Base-by-base conservation (phyloP, 2,113 vertebrate genomes). In the Phalacrocorax brasilianus region DNA sequence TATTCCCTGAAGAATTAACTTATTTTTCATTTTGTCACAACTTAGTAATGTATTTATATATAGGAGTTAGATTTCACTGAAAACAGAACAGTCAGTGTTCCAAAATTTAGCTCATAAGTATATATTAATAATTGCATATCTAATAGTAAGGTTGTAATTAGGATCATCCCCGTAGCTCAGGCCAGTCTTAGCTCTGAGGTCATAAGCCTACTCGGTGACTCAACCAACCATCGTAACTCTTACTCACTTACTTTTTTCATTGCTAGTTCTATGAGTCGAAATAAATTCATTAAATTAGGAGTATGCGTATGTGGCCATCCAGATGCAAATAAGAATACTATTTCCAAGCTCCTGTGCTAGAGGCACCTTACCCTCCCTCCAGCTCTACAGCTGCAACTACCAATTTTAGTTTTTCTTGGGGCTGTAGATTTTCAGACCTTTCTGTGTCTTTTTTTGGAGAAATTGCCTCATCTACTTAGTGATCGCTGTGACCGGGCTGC, bases 111-210 rank as follows among this genome's bases (percentile, higher is more conserved):
- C 53, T 85, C 2, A 0, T 50, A 89, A 84, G 40, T 74, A 81
- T 38, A 56, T 40, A 70, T 30, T 84, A 38, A 59, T 86, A 88
- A 94, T 12, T 88, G 52, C 44, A 26, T 49, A 67, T 68, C 27
- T 76, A 86, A 75, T 23, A 72, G 73, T 21, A 65, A 75, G 52
- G 44, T 6, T 93, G n/a, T 16, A 68, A 68, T 91, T 71, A 87
- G 45, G 15, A 59, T 75, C 70, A 91, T 50, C 17, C 19, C 22
- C 40, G 66, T 23, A 53, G 47, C 63, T 72, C 59, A 63, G 33
- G 38, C 79, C 75, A 92, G 74, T 82, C 66, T 85, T 82, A 85
- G 53, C 73, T 88, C 80, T 91, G 84, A 93, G n/a, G 70, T 89
- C 86, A 93, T 38, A 85, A 49, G 24, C 40, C 87, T 23, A 75